These are phyloP conservation scores for Caenorhabditis panamensis DNA, from an alignment of 2,888 invertebrate genomes.

Conservation along the genomic window DNA sequence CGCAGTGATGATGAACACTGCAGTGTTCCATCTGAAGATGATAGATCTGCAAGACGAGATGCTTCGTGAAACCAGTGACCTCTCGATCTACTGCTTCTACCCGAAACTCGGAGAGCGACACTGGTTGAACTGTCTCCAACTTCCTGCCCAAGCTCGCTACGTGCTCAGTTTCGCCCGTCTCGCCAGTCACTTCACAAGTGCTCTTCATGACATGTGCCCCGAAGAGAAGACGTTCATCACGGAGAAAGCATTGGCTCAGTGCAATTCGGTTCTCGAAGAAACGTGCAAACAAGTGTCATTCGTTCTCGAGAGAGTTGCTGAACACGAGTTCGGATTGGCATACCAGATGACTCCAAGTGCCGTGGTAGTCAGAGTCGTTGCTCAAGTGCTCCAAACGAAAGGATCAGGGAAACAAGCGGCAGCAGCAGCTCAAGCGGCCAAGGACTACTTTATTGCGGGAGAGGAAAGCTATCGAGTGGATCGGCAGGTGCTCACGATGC, in stretches of 20 bases:
- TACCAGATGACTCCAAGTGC: conserved; percentile 85
- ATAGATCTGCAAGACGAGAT: conserved; percentile 98
- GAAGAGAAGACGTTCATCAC: conserved; percentile 86
- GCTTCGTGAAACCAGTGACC: conserved; percentile 95
- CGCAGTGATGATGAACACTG: conserved; percentile 91
- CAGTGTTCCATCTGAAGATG: conserved; percentile 97
- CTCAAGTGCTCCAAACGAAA: conserved; percentile 56
- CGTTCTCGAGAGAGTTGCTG: conserved; percentile 97
- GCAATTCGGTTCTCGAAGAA: conserved; percentile 97
- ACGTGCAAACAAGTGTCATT: conserved; percentile 99
- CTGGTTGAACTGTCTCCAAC: conserved; percentile 98
- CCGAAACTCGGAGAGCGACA: conserved; percentile 84
- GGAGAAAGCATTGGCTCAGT: conserved; percentile 87
- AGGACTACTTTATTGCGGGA: conserved; percentile 87
- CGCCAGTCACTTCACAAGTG: conserved; percentile 97
- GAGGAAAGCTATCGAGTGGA: conserved; percentile 96
- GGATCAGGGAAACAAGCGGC: conserved; percentile 56
- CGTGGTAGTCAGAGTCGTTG: conserved; percentile 59
- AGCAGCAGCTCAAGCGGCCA: conserved; percentile 36
- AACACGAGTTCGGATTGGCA: conserved; percentile 97
- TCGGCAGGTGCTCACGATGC: conserved; percentile 93
- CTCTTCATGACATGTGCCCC: conserved; percentile 97
- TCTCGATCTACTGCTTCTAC: conserved; percentile 91
- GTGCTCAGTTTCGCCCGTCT: conserved; percentile 98
- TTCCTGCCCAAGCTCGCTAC: conserved; percentile 94